phyloP scores from a whole-genome alignment of 2,797 vertebrate genomes.

The Eospalax fontanierii region DNA sequence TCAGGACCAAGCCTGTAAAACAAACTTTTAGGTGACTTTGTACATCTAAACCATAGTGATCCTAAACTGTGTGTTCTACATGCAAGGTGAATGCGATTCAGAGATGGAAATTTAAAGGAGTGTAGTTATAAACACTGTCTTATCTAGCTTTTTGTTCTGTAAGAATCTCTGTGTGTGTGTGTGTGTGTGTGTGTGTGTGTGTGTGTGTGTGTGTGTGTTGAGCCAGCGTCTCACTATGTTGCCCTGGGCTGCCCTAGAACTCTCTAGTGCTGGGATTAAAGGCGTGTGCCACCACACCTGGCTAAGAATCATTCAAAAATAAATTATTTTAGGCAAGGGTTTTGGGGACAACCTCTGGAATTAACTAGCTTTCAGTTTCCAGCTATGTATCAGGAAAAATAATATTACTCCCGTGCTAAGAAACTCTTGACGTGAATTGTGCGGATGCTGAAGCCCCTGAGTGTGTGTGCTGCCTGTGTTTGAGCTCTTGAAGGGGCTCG shows the following conservation, averaged over 20 bases:
- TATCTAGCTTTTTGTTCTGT: constrained; percentile 53
- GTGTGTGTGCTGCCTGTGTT: not conserved
- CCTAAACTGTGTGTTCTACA: not conserved
- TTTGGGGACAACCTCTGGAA: constrained; percentile 48
- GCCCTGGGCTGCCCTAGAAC: no score
- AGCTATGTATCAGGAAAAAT: not conserved
- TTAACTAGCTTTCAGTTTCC: constrained; percentile 58
- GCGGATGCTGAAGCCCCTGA: not conserved
- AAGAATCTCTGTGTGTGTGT: not conserved
- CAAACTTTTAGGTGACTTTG: not conserved
- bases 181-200: no score
- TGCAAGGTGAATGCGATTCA: not conserved
- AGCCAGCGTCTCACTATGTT: no score
- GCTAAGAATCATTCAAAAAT: not conserved
- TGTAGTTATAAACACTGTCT: not conserved
- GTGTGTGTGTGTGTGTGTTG: no score
- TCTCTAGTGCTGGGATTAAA: no score
- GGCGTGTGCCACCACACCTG: no score
- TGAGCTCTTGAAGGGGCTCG: not conserved
- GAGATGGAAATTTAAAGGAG: not conserved
- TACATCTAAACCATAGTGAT: not conserved
- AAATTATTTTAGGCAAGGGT: not conserved
- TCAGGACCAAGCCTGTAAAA: not conserved
- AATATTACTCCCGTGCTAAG: not conserved
- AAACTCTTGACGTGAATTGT: not conserved